Conservation (phyloP, 2,888 invertebrate species). For the Conus canariensis region DNA sequence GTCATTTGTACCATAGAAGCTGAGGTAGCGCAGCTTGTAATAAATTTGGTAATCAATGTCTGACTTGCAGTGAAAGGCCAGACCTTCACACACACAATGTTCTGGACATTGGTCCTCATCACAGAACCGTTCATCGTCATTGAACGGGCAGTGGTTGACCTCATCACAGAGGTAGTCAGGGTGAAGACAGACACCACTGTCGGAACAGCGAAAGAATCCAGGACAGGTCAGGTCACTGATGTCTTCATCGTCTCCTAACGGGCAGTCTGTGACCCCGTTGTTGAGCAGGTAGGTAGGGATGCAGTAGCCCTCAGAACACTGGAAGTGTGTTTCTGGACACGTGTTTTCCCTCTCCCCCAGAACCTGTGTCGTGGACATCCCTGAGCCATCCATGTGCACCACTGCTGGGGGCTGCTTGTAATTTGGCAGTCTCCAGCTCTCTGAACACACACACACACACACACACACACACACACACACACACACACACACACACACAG, state of each 20-base stretch:
- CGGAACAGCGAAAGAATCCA: constrained; percentile 42
- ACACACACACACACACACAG: no score
- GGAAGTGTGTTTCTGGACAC: no score
- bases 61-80: neutral
- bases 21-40: no score
- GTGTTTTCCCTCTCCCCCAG: neutral
- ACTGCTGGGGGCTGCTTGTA: no score
- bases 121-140: constrained; percentile 46
- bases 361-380: neutral
- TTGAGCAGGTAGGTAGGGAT: constrained; percentile 36
- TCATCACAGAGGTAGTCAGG: constrained; percentile 44
- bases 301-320: no score
- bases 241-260: constrained; percentile 43
- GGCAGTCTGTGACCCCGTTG: constrained; percentile 32
- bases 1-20: no score
- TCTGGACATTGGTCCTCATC: neutral
- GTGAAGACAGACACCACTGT: constrained; percentile 38
- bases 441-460: no score
- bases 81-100: constrained; percentile 35
- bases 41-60: no score
- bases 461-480: no score
- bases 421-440: no score
- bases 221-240: constrained; percentile 38
- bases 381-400: neutral
- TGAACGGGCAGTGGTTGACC: constrained; percentile 43